Conservation (phyloP, 2,888 invertebrate genomes). For the Habroteleia sp. region DNA sequence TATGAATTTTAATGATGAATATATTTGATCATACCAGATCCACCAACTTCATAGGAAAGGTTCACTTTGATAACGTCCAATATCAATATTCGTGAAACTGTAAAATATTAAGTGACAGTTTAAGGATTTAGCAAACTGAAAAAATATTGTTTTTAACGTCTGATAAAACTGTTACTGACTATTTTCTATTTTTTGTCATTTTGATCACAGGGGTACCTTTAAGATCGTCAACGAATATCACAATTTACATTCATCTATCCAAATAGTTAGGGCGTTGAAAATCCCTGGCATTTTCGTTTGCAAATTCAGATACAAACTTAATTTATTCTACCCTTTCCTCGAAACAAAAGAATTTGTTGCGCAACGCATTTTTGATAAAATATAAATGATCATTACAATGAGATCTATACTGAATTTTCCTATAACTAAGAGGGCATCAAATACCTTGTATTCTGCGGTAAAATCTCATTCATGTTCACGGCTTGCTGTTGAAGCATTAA, state of each 20-base stretch:
- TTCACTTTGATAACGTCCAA: background rate
- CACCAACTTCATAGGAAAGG: slow-evolving; percentile 8
- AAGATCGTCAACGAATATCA: slow-evolving; percentile 56
- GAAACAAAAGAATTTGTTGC: slow-evolving; percentile 11
- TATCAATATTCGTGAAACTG: slow-evolving; percentile 22
- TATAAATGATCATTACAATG: slow-evolving; percentile 3
- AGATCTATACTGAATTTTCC: slow-evolving; percentile 11
- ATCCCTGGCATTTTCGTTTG: slow-evolving; percentile 18
- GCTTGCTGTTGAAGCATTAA: slow-evolving; percentile 73
- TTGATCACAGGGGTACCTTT: slow-evolving; percentile 53
- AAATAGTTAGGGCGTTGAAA: slow-evolving; percentile 7
- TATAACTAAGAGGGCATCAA: slow-evolving; percentile 78
- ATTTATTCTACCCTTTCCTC: slow-evolving; percentile 1
- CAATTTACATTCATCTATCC: slow-evolving; percentile 39
- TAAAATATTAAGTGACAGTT: slow-evolving; percentile 15
- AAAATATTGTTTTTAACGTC: slow-evolving; percentile 34
- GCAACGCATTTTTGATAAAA: background rate
- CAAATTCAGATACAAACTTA: slow-evolving; percentile 33
- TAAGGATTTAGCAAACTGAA: slow-evolving; percentile 6
- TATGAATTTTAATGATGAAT: too few relatives aligned
- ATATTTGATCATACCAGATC: too few relatives aligned
- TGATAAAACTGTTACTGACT: slow-evolving; percentile 42
- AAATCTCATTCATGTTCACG: slow-evolving; percentile 79
- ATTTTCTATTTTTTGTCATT: slow-evolving; percentile 15
- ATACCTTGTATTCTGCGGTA: slow-evolving; percentile 79